Conservation (phyloP, 2,797 vertebrate species). For the Cossypha niveicapilla region DNA sequence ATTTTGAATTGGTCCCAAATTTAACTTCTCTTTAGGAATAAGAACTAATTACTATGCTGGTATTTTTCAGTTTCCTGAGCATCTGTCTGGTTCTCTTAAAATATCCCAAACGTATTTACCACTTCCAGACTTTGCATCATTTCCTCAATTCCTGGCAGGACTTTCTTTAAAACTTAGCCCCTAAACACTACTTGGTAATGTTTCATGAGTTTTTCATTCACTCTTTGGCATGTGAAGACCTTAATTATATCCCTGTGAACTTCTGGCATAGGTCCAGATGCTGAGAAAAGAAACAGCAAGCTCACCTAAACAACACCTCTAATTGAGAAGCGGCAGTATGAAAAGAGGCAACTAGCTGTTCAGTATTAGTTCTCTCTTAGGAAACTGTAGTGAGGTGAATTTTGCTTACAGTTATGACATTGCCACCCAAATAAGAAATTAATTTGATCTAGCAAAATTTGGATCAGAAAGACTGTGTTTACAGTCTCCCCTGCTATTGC, state of each 20-base stretch:
- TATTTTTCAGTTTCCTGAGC: slow-evolving; percentile 43
- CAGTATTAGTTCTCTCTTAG: background rate
- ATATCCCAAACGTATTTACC: slow-evolving; percentile 11
- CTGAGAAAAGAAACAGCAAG: slow-evolving; percentile 2
- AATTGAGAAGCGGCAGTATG: background rate
- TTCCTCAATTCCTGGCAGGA: slow-evolving; percentile 40
- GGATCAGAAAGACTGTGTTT: background rate
- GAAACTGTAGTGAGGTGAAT: background rate
- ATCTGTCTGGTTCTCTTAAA: slow-evolving; percentile 48
- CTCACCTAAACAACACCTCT: background rate
- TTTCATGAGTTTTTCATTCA: slow-evolving; percentile 42
- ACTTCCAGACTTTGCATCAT: slow-evolving; percentile 43
- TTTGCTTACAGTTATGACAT: background rate
- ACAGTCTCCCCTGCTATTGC: background rate
- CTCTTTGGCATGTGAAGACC: slow-evolving; percentile 5
- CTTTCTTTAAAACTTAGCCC: slow-evolving; percentile 29
- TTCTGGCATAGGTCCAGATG: background rate
- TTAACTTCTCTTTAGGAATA: slow-evolving; percentile 13
- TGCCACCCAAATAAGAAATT: background rate
- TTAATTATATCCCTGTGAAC: slow-evolving; percentile 50
- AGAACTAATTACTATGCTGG: slow-evolving; percentile 23
- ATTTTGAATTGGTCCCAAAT: slow-evolving; percentile 41
- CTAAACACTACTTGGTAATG: slow-evolving; percentile 6
- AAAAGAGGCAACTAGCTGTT: background rate
- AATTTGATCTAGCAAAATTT: background rate